A percentile compares a stretch with the other conserved stretches of the same genome.
Evolutionary conservation across 2,797 vertebrate genomes (phyloP).

Genomic region (Australoheros facetus): DNA sequence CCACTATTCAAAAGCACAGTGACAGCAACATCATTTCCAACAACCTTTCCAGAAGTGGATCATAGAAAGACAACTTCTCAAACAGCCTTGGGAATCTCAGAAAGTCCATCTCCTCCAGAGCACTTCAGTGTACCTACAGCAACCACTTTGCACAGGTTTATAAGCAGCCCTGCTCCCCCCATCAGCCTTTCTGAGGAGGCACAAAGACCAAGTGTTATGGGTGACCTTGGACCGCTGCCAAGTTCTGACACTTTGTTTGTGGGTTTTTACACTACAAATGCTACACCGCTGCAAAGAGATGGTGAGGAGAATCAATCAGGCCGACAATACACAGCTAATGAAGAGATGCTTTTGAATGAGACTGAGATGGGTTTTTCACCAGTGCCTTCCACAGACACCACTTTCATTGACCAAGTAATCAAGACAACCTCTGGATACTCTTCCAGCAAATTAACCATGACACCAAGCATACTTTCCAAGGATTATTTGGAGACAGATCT

Average conservation of each 20-base stretch:
- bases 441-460: not conserved
- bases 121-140: constrained; percentile 10
- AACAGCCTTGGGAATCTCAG: constrained; percentile 12
- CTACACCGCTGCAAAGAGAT: constrained; percentile 28
- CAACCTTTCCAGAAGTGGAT: constrained; percentile 34
- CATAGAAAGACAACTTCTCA: constrained; percentile 38
- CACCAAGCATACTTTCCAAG: constrained; percentile 14
- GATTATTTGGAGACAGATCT: constrained; percentile 21
- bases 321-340: constrained; percentile 13
- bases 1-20: constrained; percentile 35
- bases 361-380: constrained; percentile 15
- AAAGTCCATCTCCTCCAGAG: constrained; percentile 9
- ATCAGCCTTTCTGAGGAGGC: constrained; percentile 40
- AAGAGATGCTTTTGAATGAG: constrained; percentile 32
- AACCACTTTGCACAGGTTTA: constrained; percentile 41
- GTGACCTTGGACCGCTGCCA: constrained; percentile 19
- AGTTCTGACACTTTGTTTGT: constrained; percentile 17
- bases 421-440: constrained; percentile 28
- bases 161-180: constrained; percentile 34
- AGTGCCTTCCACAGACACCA: constrained; percentile 27
- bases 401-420: constrained; percentile 17
- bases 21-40: constrained; percentile 35
- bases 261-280: constrained; percentile 14
- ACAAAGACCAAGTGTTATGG: constrained; percentile 15
- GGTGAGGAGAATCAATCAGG: constrained; percentile 25